Base-by-base conservation (phyloP, 2,113 vertebrate species). In the Dicerorhinus sumatrensis region DNA sequence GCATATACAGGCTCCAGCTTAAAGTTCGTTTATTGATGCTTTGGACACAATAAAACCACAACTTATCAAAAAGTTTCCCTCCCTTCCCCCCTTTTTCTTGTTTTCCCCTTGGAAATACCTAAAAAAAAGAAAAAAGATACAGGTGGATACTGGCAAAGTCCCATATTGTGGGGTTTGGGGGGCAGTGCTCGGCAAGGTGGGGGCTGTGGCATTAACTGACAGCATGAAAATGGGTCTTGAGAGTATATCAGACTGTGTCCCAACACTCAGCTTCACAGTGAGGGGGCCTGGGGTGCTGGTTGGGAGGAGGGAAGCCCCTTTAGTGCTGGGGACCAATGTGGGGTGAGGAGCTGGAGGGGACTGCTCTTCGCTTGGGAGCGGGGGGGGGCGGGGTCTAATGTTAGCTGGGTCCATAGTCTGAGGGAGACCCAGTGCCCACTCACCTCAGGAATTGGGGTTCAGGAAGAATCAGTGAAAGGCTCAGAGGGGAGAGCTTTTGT, bases 41-140 rank as follows among this genome's bases (percentile, higher is more conserved):
- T 87, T 95, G 83, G 95, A 98, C 92, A 98, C 96, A 97, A 97
- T 98, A 98, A 98, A 98, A 97, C 83, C 96, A 97, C 95, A 96
- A 97, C 56, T 97, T 97, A 97, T 90, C 91, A 96, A 97, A 97
- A 98, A 95, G 51, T 83, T 95, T 87, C 80, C 83, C 81, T 73
- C n/a, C 94, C 94, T 62, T 62, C 60, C 91, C 81, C 39, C 88
- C 51, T 79, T 82, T 63, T 85, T 96, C 82, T 81, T 67, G 9
- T 70, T 97, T 54, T 97, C 91, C 80, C 65, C 84, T 58, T 92
- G 96, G 89, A 93, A 94, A 77, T 58, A 54, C 5, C 54, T 81
- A 31, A 13, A 77, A 75, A 70, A 80, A 81, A 58, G 72, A 86
- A 63, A 18, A 39, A 80, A 93, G 60, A 56, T 58, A 51, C 21